Evolutionary conservation across 2,113 vertebrate genomes (phyloP).

Genomic region (Haemorhous mexicanus): DNA sequence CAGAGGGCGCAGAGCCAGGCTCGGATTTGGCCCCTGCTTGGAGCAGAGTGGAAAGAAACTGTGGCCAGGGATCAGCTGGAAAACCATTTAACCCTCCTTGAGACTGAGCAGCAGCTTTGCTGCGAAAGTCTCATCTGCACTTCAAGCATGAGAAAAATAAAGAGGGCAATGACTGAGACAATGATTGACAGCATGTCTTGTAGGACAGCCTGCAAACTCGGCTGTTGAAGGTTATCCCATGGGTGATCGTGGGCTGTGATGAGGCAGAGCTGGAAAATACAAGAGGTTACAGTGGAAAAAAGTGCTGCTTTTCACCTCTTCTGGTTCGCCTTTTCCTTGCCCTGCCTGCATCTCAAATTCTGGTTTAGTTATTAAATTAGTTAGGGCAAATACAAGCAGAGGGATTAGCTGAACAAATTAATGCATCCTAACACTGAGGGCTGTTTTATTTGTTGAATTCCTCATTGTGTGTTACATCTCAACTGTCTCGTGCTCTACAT

Average conservation of each 20-base stretch:
- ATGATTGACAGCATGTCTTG: background rate
- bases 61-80: constrained; percentile 42
- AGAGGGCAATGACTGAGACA: background rate
- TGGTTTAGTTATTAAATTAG: background rate
- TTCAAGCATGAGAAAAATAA: background rate
- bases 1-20: background rate
- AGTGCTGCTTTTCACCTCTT: background rate
- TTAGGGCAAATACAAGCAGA: background rate
- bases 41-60: background rate
- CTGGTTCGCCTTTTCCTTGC: background rate
- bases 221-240: background rate
- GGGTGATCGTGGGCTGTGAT: background rate
- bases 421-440: background rate
- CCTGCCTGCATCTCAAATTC: background rate
- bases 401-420: background rate
- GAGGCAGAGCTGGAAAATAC: background rate
- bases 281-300: background rate
- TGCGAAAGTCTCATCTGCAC: background rate
- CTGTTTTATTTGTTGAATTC: background rate
- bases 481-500: background rate
- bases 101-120: background rate
- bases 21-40: background rate
- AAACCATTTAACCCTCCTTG: constrained; percentile 27
- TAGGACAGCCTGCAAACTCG: background rate
- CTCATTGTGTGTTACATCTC: background rate